Conservation (phyloP, 2,888 invertebrate genomes). For the Melanophora roralis region DNA sequence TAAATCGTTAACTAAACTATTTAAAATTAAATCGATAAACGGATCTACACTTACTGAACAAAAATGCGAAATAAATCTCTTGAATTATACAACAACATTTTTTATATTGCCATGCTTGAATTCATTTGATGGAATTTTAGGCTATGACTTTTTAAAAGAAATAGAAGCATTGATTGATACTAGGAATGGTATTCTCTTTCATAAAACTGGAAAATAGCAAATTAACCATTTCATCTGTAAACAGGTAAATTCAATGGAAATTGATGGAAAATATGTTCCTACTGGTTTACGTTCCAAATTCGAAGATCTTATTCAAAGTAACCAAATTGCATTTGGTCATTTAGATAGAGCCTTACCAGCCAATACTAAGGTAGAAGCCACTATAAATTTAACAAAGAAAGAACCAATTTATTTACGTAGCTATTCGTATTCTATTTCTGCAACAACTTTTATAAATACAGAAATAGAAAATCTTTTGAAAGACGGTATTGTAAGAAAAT, state of each 20-base stretch:
- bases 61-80: conserved; percentile 12
- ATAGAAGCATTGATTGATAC: conserved; percentile 13
- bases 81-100: conserved; percentile 1
- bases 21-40: conserved; percentile 16
- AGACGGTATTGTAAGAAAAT: conserved; percentile 6
- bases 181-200: background rate
- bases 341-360: conserved; percentile 31
- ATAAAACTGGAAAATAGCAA: conserved; percentile 5
- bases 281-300: background rate
- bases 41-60: background rate
- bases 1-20: background rate
- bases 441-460: conserved; percentile 5
- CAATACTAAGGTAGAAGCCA: conserved; percentile 40
- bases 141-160: conserved; percentile 16
- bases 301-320: background rate
- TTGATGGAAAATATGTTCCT: background rate
- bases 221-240: background rate
- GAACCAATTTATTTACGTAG: conserved; percentile 44
- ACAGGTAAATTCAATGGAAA: conserved; percentile 14
- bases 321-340: conserved; percentile 2
- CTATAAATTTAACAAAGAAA: conserved; percentile 24
- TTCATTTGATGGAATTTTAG: conserved; percentile 18
- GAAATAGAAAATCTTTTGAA: conserved; percentile 14
- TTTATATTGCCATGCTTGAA: conserved; percentile 7
- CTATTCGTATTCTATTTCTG: conserved; percentile 34